A percentile compares a stretch with the other conserved stretches of the same genome.
phyloP scores from a whole-genome alignment of 2,797 vertebrate species.

The Gymnodraco acuticeps region DNA sequence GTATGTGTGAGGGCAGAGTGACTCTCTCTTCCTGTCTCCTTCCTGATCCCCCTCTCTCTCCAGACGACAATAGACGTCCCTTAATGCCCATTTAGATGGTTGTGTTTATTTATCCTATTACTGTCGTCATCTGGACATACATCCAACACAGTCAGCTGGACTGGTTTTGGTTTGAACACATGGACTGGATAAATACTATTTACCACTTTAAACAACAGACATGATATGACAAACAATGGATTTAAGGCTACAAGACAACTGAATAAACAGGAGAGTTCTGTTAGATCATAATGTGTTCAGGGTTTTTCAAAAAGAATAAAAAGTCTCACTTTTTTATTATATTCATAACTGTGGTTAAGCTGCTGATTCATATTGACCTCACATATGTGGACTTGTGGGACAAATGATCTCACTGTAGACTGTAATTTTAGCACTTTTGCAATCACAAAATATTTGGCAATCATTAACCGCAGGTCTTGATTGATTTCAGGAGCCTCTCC shows the following conservation, averaged over 20 bases:
- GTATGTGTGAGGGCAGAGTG: conserved; percentile 68
- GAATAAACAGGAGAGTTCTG: background rate
- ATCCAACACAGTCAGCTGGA: conserved; percentile 24
- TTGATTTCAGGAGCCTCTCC: conserved; percentile 26
- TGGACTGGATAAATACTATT: conserved; percentile 24
- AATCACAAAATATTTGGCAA: conserved; percentile 27
- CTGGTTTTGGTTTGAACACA: conserved; percentile 25
- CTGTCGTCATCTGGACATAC: conserved; percentile 68
- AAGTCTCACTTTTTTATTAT: background rate
- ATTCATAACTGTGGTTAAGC: background rate
- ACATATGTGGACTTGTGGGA: background rate
- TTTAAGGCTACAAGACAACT: background rate
- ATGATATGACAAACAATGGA: background rate
- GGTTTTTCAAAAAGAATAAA: background rate
- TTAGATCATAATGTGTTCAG: background rate
- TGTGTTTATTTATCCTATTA: conserved; percentile 79
- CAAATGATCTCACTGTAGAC: background rate
- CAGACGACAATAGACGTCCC: conserved; percentile 82
- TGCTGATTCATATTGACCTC: background rate
- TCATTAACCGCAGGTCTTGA: conserved; percentile 27
- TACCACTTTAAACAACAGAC: conserved; percentile 14
- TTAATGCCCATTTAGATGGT: conserved; percentile 61
- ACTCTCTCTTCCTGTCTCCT: conserved; percentile 97
- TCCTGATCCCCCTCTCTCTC: conserved; percentile 84
- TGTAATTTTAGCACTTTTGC: conserved; percentile 38